phyloP scores from a whole-genome alignment of 1,140 invertebrate species.

The Condylostylus longicornis region DNA sequence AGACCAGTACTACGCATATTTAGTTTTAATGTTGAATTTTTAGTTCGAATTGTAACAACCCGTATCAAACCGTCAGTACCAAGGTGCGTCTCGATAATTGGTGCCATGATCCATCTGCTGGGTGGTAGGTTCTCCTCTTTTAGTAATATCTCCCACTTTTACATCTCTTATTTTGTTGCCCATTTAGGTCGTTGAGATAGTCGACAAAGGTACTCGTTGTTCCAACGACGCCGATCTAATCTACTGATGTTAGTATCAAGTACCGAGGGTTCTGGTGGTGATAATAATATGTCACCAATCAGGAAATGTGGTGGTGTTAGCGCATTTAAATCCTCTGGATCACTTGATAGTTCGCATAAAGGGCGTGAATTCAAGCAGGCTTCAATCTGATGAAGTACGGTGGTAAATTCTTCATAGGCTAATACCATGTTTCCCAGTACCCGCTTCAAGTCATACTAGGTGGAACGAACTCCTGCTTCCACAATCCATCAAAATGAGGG shows the following conservation, averaged over 20 bases:
- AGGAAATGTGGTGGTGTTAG: constrained; percentile 27
- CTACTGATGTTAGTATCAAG: background rate
- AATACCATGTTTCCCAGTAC: constrained; percentile 8
- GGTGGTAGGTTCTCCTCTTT: too few species aligned
- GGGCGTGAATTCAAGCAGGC: constrained; percentile 25
- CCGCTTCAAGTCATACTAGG: background rate
- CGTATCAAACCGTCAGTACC: too few species aligned
- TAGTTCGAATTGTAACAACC: too few species aligned
- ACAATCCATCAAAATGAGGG: background rate
- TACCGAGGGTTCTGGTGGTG: background rate
- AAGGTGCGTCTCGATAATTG: too few species aligned
- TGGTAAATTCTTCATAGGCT: constrained; percentile 16
- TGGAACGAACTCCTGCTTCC: background rate
- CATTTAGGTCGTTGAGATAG: constrained; percentile 14
- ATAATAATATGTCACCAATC: constrained; percentile 10
- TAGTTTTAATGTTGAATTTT: too few species aligned
- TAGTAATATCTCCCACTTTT: too few species aligned
- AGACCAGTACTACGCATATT: too few species aligned
- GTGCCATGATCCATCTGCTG: too few species aligned
- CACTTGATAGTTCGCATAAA: constrained; percentile 5
- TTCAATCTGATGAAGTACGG: constrained; percentile 20
- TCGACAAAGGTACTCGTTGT: constrained; percentile 2
- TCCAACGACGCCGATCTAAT: constrained; percentile 1
- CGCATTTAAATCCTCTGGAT: constrained; percentile 8
- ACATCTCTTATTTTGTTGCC: too few species aligned